These are phyloP conservation scores for Sarotherodon lohbergeri DNA, from an alignment of 2,113 vertebrate species.

Conservation along the genomic window DNA sequence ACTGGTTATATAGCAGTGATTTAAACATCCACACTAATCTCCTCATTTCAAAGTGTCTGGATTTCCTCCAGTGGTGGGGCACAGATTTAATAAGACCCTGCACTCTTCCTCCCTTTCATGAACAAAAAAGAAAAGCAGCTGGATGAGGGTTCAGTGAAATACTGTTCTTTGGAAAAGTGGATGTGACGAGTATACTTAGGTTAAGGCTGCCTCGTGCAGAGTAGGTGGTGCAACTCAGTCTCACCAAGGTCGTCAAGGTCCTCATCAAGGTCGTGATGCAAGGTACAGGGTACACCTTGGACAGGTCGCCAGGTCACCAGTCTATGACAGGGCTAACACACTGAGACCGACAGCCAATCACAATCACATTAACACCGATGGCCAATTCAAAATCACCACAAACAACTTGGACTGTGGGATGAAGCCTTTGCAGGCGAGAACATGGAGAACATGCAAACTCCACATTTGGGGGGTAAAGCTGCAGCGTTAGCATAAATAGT, in stretches of 20 bases:
- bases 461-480: background rate
- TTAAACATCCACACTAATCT: background rate
- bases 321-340: accelerated
- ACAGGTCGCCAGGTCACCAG: background rate
- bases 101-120: background rate
- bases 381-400: background rate
- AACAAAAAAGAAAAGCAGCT: accelerated
- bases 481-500: background rate
- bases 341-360: background rate
- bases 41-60: background rate
- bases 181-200: background rate
- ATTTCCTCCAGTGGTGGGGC: background rate
- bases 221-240: background rate
- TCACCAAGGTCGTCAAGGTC: background rate
- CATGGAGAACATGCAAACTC: background rate
- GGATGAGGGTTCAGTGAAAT: background rate
- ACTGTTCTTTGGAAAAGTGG: background rate
- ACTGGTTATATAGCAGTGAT: background rate
- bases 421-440: accelerated
- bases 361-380: background rate
- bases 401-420: background rate
- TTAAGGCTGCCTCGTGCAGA: background rate
- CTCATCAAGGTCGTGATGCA: background rate
- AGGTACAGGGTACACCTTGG: background rate
- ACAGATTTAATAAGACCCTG: background rate